phyloP scores from a whole-genome alignment of 2,113 vertebrate genomes.

The Todiramphus chloris region DNA sequence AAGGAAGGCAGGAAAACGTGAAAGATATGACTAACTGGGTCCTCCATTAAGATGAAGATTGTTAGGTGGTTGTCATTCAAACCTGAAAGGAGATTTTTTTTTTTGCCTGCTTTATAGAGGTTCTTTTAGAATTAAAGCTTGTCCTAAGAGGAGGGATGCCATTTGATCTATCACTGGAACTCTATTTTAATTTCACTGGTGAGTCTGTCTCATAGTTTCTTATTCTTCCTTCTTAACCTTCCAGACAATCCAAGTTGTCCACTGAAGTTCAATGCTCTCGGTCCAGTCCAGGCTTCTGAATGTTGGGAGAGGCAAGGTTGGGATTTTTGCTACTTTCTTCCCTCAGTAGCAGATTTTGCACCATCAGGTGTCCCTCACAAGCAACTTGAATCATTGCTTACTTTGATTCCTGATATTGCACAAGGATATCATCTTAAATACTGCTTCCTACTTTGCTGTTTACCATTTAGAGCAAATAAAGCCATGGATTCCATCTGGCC shows the following conservation, averaged over 20 bases:
- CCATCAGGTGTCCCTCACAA: background rate
- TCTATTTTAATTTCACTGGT: background rate
- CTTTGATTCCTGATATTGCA: background rate
- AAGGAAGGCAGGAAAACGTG: background rate
- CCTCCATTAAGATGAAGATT: background rate
- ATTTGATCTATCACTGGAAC: background rate
- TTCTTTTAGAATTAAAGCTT: background rate
- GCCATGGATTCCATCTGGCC: background rate
- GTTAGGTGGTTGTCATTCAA: background rate
- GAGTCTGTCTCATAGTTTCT: background rate
- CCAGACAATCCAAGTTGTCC: accelerated
- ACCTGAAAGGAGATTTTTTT: background rate
- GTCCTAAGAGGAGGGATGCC: background rate
- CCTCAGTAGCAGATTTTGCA: background rate
- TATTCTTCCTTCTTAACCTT: background rate
- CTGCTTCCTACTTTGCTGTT: background rate
- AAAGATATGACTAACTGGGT: background rate
- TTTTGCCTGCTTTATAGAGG: background rate
- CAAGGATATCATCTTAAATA: background rate
- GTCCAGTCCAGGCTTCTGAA: background rate
- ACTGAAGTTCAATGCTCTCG: background rate
- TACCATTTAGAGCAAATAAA: background rate
- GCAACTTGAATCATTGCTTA: background rate
- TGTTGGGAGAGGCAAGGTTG: accelerated
- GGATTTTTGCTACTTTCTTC: background rate